Percentiles rank a stretch among this genome's conserved stretches.
phyloP scores from a whole-genome alignment of 2,888 invertebrate genomes.

The Himalopsyche kuldschensis region DNA sequence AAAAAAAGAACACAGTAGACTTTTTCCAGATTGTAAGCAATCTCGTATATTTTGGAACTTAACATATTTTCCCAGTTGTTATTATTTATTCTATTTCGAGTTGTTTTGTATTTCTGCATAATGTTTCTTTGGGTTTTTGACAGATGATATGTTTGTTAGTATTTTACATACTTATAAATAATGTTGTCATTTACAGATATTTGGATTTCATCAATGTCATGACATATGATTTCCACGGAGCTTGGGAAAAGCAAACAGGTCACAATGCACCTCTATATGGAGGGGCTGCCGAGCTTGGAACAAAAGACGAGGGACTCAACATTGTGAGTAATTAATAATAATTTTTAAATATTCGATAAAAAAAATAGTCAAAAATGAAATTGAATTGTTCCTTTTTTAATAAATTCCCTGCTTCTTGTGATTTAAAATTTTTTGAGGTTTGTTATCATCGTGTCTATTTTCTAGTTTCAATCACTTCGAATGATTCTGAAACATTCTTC shows the following conservation, averaged over 20 bases:
- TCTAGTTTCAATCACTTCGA: background rate
- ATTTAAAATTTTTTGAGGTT: too few species aligned
- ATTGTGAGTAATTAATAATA: slow-evolving; percentile 15
- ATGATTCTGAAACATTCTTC: too few species aligned
- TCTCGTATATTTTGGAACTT: too few species aligned
- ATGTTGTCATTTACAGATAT: slow-evolving; percentile 47
- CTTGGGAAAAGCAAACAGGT: slow-evolving; percentile 67
- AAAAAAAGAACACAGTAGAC: too few species aligned
- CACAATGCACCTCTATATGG: slow-evolving; percentile 68
- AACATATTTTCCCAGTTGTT: too few species aligned
- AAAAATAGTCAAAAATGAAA: too few species aligned
- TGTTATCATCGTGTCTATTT: background rate
- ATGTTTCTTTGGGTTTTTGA: background rate
- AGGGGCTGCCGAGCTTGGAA: slow-evolving; percentile 46
- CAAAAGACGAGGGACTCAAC: slow-evolving; percentile 13
- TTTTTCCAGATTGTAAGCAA: too few species aligned
- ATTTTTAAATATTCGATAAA: too few species aligned
- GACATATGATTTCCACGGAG: slow-evolving; percentile 74
- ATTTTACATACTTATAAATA: background rate
- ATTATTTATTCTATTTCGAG: too few species aligned
- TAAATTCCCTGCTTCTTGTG: too few species aligned
- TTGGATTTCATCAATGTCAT: slow-evolving; percentile 71
- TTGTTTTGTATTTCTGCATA: too few species aligned
- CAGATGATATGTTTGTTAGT: background rate
- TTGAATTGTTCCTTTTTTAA: too few species aligned